A percentile compares a stretch with the other conserved stretches of the same genome.
phyloP scores from a whole-genome alignment of 2,113 vertebrate species.

The Baryphthengus martii region DNA sequence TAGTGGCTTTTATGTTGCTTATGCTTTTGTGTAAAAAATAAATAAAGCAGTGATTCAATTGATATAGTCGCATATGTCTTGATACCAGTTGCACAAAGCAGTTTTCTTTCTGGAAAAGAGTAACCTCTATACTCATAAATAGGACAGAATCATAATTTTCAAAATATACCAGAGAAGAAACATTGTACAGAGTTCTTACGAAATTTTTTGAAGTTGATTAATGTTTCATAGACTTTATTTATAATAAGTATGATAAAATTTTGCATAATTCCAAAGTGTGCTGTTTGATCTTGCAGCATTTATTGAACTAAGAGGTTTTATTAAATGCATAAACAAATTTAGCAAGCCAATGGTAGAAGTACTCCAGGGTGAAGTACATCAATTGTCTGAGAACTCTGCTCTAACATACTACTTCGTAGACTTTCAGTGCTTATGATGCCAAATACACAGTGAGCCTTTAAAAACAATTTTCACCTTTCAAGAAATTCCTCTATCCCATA shows the following conservation, averaged over 20 bases:
- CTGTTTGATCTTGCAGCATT: conserved; percentile 51
- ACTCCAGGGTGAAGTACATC: background rate
- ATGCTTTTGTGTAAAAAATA: background rate
- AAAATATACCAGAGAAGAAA: background rate
- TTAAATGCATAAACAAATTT: conserved; percentile 36
- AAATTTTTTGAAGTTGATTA: conserved; percentile 29
- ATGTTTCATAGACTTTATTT: conserved; percentile 67
- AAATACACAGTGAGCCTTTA: background rate
- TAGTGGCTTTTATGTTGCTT: background rate
- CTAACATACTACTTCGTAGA: background rate
- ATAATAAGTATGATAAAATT: conserved; percentile 45
- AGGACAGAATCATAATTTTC: background rate
- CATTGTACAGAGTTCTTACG: background rate
- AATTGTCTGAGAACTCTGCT: background rate
- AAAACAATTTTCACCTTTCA: background rate
- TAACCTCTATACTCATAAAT: background rate
- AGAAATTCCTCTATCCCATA: background rate
- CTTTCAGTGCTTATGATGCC: background rate
- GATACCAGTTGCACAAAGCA: background rate
- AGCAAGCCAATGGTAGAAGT: background rate
- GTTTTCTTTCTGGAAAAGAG: background rate
- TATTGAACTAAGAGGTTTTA: conserved; percentile 29
- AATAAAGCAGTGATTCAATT: background rate
- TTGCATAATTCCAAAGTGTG: conserved; percentile 65
- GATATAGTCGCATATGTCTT: background rate